Conservation (phyloP, 2,113 vertebrate genomes). For the Oncorhynchus nerka region DNA sequence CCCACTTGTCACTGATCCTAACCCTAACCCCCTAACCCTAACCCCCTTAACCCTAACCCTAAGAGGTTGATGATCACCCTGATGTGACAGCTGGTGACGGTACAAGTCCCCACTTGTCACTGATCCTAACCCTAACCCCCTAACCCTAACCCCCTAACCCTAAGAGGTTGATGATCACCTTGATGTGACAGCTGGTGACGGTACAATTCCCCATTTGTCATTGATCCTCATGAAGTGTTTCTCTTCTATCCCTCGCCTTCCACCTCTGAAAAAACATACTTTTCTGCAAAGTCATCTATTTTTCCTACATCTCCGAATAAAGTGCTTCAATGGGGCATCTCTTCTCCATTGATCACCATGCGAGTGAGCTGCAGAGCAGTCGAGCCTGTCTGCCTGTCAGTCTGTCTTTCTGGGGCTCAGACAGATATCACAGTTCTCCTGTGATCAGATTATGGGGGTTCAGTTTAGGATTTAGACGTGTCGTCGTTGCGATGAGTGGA, state of each 20-base stretch:
- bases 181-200: not conserved
- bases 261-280: not conserved
- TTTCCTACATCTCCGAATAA: not conserved
- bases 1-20: not conserved
- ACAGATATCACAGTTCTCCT: not conserved
- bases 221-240: not conserved
- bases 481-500: not conserved
- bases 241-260: not conserved
- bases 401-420: conserved; percentile 20
- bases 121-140: too few species aligned
- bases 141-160: too few species aligned
- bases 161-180: not conserved
- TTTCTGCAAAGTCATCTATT: not conserved
- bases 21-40: too few species aligned
- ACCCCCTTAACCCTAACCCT: too few species aligned
- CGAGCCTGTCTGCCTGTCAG: conserved; percentile 26
- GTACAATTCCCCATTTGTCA: not conserved
- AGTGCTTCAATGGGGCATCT: conserved; percentile 16
- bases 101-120: not conserved
- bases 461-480: too few species aligned
- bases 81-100: not conserved
- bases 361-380: conserved; percentile 22
- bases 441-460: conserved; percentile 44
- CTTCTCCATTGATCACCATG: conserved; percentile 44
- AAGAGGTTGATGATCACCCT: not conserved